Percentiles rank a stretch among this genome's conserved stretches.
phyloP scores from a whole-genome alignment of 2,888 invertebrate species.

The Cylindroiulus punctatus region DNA sequence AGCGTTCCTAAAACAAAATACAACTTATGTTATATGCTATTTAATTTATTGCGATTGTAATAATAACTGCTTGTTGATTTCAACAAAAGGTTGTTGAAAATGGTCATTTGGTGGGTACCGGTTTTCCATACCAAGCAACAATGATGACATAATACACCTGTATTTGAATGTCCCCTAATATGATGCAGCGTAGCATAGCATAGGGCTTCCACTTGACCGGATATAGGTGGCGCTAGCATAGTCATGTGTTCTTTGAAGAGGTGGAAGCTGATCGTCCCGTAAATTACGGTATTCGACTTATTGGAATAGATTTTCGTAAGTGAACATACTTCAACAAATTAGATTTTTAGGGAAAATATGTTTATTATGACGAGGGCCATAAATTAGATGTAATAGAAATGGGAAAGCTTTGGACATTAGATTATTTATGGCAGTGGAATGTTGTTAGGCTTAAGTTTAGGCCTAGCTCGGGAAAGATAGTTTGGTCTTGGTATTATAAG shows the following conservation, averaged over 20 bases:
- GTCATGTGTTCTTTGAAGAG: background rate
- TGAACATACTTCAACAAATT: background rate
- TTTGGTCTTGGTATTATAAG: background rate
- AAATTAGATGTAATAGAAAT: background rate
- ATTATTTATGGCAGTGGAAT: background rate
- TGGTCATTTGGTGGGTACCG: no score
- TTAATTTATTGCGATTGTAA: background rate
- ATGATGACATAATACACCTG: no score
- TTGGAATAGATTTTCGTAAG: slow-evolving; percentile 31
- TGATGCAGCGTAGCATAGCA: no score
- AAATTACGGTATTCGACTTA: background rate
- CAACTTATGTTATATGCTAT: background rate
- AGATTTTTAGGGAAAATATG: background rate
- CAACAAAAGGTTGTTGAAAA: no score
- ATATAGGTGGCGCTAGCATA: background rate
- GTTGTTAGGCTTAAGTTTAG: slow-evolving; percentile 17
- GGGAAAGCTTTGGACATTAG: background rate
- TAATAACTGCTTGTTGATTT: no score
- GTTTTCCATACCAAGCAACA: no score
- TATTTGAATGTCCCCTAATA: no score
- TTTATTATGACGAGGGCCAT: background rate
- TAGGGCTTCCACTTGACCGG: background rate
- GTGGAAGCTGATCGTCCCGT: background rate
- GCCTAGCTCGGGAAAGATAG: background rate
- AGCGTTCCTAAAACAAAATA: background rate